These are phyloP conservation scores for Lepidocyrtinus sp. DNA, from an alignment of 2,888 invertebrate genomes.

Conservation along the genomic window DNA sequence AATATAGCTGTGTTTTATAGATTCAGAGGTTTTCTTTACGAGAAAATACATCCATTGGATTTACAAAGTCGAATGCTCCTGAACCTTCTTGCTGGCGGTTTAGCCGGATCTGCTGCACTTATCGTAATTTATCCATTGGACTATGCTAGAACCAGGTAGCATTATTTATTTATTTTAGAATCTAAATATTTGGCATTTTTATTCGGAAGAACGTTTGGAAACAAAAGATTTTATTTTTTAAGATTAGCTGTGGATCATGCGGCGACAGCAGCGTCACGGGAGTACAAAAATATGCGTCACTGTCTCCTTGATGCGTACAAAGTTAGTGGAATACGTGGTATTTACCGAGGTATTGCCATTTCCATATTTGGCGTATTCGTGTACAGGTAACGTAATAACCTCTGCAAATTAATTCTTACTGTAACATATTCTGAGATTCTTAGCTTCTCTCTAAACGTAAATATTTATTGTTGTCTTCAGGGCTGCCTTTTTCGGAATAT, in stretches of 20 bases:
- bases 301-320: conserved; percentile 33
- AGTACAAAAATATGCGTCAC: conserved; percentile 16
- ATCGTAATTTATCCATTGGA: conserved; percentile 64
- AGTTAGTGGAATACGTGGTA: conserved; percentile 41
- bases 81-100: conserved; percentile 60
- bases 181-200: conserved; percentile 4
- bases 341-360: conserved; percentile 60
- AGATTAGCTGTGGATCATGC: conserved; percentile 56
- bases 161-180: not conserved
- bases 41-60: not conserved
- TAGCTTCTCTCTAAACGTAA: not conserved
- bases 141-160: conserved; percentile 61
- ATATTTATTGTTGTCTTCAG: conserved; percentile 18
- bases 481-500: conserved; percentile 61
- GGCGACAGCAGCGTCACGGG: conserved; percentile 6
- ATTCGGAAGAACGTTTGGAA: too few relatives aligned
- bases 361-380: conserved; percentile 62
- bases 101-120: conserved; percentile 56
- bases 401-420: not conserved
- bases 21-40: not conserved
- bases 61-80: conserved; percentile 5
- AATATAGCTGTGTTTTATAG: not conserved
- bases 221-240: conserved; percentile 5
- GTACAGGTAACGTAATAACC: conserved; percentile 45
- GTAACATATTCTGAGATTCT: not conserved